Evolutionary conservation across 2,113 vertebrate species (phyloP).

Genomic region (Mormyrus lacerda): DNA sequence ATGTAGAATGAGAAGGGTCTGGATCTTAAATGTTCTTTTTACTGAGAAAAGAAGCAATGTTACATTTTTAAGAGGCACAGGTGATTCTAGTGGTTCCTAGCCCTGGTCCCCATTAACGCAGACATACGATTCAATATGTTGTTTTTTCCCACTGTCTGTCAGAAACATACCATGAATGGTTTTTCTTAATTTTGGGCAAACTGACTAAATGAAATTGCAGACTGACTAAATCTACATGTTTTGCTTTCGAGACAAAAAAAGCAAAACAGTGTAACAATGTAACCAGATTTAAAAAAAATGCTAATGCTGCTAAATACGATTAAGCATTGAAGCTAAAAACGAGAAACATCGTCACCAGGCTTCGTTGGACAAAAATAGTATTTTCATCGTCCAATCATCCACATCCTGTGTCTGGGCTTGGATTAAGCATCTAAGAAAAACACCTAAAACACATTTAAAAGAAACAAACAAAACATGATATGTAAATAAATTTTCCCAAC

Average conservation of each 20-base stretch:
- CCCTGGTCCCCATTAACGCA: constrained; percentile 26
- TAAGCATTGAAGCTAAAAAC: neutral
- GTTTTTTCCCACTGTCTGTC: neutral
- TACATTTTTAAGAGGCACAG: constrained; percentile 34
- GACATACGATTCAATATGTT: neutral
- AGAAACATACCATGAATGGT: neutral
- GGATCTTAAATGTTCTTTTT: constrained; percentile 33
- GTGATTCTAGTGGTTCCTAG: constrained; percentile 45
- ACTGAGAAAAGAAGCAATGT: constrained; percentile 31
- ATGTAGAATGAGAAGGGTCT: constrained; percentile 34
- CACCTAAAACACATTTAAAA: neutral
- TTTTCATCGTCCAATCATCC: constrained; percentile 8
- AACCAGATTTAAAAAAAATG: neutral
- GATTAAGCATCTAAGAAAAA: neutral
- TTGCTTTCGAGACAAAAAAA: neutral
- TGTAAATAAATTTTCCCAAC: constrained; percentile 43
- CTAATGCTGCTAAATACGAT: neutral
- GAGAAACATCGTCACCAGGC: neutral
- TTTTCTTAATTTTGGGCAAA: neutral
- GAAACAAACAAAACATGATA: constrained; percentile 23
- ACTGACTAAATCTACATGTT: neutral
- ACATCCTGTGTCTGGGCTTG: neutral
- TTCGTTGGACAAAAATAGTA: neutral
- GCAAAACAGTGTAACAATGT: neutral
- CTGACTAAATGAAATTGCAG: neutral